phyloP scores from a whole-genome alignment of 2,797 vertebrate species.

The Tauraco hartlaubi region DNA sequence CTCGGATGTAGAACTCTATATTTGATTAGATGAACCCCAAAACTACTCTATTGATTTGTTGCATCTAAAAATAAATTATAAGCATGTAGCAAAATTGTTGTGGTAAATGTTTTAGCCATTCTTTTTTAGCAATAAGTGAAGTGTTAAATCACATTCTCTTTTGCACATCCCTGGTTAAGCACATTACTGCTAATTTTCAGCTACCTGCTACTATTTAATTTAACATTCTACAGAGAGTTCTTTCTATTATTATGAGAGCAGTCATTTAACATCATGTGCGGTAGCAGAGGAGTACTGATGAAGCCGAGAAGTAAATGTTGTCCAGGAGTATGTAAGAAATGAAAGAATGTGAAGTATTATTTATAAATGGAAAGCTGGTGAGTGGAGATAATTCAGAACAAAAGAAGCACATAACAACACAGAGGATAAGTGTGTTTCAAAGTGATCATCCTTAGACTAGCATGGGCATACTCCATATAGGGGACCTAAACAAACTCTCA shows the following conservation, averaged over 20 bases:
- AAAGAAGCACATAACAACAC: background rate
- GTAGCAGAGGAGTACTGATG: background rate
- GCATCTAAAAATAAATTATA: background rate
- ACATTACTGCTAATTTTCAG: background rate
- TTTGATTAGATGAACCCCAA: background rate
- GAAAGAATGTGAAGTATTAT: background rate
- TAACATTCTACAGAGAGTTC: background rate
- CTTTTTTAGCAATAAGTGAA: background rate
- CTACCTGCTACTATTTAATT: background rate
- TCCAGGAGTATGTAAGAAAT: background rate
- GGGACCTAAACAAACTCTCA: background rate
- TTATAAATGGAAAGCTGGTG: background rate
- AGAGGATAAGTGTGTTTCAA: background rate
- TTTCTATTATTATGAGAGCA: background rate
- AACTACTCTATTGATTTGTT: background rate
- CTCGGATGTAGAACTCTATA: fast-evolving
- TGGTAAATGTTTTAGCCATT: background rate
- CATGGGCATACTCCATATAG: background rate
- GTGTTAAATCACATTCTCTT: background rate
- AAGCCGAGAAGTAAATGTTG: background rate
- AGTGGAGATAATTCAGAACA: background rate
- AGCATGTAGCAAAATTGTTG: background rate
- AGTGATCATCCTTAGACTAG: background rate
- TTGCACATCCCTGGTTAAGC: background rate
- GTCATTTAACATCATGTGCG: background rate